A percentile compares a stretch with the other conserved stretches of the same genome.
These are phyloP conservation scores for Myrmecophaga tridactyla DNA, from an alignment of 2,113 vertebrate genomes.

Conservation along the genomic window DNA sequence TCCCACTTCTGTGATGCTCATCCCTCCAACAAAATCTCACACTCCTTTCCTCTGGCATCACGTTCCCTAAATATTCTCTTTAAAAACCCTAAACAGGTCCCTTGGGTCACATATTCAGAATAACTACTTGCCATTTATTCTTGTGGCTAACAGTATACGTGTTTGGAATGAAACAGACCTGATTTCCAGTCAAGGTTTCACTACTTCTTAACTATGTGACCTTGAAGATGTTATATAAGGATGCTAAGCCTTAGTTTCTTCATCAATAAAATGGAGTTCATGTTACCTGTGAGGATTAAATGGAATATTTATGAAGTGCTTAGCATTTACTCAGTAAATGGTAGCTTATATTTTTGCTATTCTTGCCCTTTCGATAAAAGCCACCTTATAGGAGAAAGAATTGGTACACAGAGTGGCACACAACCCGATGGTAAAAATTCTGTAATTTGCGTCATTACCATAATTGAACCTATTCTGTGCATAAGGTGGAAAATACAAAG, in stretches of 20 bases:
- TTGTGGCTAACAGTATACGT: constrained; percentile 1
- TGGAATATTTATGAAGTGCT: neutral
- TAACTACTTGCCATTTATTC: constrained; percentile 24
- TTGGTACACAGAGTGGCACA: neutral
- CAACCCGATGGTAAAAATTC: neutral
- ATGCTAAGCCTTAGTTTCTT: constrained; percentile 24
- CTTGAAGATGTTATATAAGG: neutral
- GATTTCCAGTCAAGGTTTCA: constrained; percentile 8
- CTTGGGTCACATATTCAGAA: neutral
- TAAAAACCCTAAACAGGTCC: neutral
- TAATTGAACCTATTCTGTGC: neutral
- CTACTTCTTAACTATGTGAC: neutral
- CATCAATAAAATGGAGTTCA: constrained; percentile 5
- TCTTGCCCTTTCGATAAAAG: neutral
- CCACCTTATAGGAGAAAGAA: constrained; percentile 9
- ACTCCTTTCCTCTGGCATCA: neutral
- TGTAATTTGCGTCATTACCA: constrained; percentile 19
- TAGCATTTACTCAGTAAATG: neutral
- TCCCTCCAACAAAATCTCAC: neutral
- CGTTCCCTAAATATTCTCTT: constrained; percentile 30
- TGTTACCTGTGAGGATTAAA: neutral
- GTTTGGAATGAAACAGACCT: constrained; percentile 11
- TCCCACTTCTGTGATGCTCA: neutral
- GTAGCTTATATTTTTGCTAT: constrained; percentile 17
- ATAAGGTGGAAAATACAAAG: constrained; percentile 15